Base-by-base conservation (phyloP, 2,797 vertebrate species). In the Enteromius mattozi region DNA sequence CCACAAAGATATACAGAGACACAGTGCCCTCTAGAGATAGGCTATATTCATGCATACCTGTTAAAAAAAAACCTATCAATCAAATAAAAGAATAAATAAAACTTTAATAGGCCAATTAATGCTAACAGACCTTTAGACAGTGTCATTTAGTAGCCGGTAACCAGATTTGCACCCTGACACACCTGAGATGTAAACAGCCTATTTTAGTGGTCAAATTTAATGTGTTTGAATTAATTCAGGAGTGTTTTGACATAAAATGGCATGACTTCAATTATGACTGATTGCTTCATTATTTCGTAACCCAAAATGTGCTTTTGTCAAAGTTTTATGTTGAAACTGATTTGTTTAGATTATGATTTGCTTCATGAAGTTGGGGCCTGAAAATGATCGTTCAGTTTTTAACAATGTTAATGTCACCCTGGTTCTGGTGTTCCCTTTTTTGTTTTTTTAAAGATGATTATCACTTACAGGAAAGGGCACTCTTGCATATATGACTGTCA, bases 21-120 rank as follows among this genome's bases (percentile, higher is more conserved):
- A 83, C 65, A 71, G 54, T 79, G 68, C 16, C 68, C 54, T 84
- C 83, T 84, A 72, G 10, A 40, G 76, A 42, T 47, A 45, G 12
- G 42, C 42, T 45, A 30, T 17, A 21, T n/a, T 9, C 4, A 47
- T 33, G 27, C 4, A 45, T 40, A 42, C 2, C 21, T 24, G 10
- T 56, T 27, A 63, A 7, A 42, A 6, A 68, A 40, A n/a, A 47
- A 30, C 14, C 1, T 16, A 17, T 30, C 1, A 30, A 30, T 65
- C 6, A 78, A 21, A n/a, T n/a, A 9, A 51, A 51, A 2, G 2
- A 24, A 40, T 27, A 40, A 56, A 24, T 27, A 19, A 13, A 1
- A 47, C 33, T 10, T 68, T n/a, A 66, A 80, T 69, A 17, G 16
- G 5, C 66, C 19, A 47, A 45, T 45, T 72, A 63, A 72, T 24